These are phyloP conservation scores for Caranx melampygus DNA, from an alignment of 2,113 vertebrate species.

Conservation along the genomic window DNA sequence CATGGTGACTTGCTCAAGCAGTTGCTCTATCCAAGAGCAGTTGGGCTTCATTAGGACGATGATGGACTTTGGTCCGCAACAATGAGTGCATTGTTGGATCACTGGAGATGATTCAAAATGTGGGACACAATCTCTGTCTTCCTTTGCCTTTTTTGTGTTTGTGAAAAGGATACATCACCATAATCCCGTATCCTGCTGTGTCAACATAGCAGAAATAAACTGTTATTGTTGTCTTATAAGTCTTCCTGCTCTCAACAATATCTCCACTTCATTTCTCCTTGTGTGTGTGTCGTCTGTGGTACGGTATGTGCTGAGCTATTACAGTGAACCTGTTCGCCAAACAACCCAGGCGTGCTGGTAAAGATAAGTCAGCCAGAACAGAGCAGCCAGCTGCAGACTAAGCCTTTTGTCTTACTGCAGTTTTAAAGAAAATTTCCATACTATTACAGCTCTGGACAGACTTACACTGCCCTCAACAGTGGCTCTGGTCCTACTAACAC, in stretches of 20 bases:
- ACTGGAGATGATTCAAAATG: slow-evolving; percentile 8
- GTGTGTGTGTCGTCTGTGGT: neutral
- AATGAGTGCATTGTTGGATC: slow-evolving; percentile 41
- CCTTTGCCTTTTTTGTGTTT: neutral
- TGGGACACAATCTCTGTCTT: neutral
- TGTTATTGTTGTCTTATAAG: neutral
- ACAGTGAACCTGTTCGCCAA: slow-evolving; percentile 28
- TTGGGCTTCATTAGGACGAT: slow-evolving; percentile 31
- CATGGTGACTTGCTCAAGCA: slow-evolving; percentile 39
- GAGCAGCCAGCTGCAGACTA: slow-evolving; percentile 21
- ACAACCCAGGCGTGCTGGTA: neutral
- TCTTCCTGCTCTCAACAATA: neutral
- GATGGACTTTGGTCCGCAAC: slow-evolving; percentile 22
- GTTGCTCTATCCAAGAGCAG: slow-evolving; percentile 49
- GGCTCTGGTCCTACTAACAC: slow-evolving; percentile 2
- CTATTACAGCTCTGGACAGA: slow-evolving; percentile 2
- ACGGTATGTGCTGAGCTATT: slow-evolving; percentile 33
- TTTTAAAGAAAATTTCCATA: slow-evolving; percentile 5
- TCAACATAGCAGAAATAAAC: slow-evolving; percentile 14
- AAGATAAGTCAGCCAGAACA: slow-evolving; percentile 10
- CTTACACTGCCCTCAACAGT: slow-evolving; percentile 15
- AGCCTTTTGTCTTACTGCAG: slow-evolving; percentile 9
- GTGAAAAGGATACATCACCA: neutral
- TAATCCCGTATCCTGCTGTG: neutral
- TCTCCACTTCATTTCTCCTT: slow-evolving; percentile 5